These are phyloP conservation scores for Luperina testacea DNA, from an alignment of 2,888 invertebrate genomes.

Conservation along the genomic window DNA sequence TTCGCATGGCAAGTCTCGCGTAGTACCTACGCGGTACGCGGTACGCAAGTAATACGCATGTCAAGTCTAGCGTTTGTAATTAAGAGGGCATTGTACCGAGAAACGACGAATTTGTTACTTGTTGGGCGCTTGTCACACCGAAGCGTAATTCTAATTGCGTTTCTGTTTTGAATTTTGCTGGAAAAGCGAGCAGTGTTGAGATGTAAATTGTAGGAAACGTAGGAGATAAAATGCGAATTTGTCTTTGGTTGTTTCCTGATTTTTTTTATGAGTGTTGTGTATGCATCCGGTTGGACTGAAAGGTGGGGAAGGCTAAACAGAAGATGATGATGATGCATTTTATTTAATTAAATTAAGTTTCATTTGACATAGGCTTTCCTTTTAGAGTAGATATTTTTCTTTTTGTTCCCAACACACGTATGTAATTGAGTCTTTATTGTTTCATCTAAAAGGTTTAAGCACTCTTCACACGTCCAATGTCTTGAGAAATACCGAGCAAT, in stretches of 20 bases:
- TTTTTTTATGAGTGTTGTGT: background rate
- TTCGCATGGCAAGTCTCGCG: constrained; percentile 60
- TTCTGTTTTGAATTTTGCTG: constrained; percentile 26
- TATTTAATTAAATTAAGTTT: background rate
- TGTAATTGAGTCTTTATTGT: background rate
- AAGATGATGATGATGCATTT: background rate
- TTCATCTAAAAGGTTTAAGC: background rate
- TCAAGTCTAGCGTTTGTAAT: constrained; percentile 70
- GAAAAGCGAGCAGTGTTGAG: constrained; percentile 20
- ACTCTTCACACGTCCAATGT: background rate
- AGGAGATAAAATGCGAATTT: background rate
- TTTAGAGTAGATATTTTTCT: background rate
- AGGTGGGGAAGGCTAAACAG: too few relatives aligned
- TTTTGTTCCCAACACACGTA: background rate
- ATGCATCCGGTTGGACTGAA: background rate
- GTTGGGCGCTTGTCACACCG: constrained; percentile 67
- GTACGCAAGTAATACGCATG: constrained; percentile 66
- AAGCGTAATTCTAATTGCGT: constrained; percentile 50
- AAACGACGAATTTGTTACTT: constrained; percentile 66
- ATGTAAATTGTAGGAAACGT: constrained; percentile 22
- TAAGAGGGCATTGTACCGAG: constrained; percentile 71
- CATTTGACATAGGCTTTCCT: background rate
- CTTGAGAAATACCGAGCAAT: background rate
- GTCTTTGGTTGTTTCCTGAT: background rate
- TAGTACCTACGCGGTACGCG: constrained; percentile 49